phyloP scores from a whole-genome alignment of 2,888 invertebrate species.

The Limnephilus rhombicus region DNA sequence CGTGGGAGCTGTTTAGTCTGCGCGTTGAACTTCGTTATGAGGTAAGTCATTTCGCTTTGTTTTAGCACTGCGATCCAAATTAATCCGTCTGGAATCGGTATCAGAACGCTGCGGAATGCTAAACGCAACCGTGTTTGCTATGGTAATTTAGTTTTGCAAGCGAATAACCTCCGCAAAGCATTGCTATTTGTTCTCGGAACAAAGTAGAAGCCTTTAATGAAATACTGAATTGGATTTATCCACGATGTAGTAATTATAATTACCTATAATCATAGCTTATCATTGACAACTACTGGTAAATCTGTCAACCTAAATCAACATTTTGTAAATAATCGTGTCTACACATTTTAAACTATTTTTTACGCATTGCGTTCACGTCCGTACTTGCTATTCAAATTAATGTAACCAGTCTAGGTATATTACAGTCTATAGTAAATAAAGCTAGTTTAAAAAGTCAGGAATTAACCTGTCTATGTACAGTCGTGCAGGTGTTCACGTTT shows the following conservation, averaged over 20 bases:
- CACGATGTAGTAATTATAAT: neutral
- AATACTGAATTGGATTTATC: neutral
- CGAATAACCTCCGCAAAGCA: slow-evolving; percentile 25
- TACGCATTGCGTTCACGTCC: neutral
- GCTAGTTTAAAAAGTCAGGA: neutral
- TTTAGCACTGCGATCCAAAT: neutral
- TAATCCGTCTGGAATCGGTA: neutral
- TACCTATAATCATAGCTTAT: neutral
- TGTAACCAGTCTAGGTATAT: neutral
- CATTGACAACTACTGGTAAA: neutral
- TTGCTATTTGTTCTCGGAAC: slow-evolving; percentile 31
- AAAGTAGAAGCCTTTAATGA: neutral
- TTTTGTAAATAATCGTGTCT: neutral
- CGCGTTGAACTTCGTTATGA: slow-evolving; percentile 8
- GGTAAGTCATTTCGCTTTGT: slow-evolving; percentile 9
- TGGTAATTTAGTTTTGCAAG: slow-evolving; percentile 52
- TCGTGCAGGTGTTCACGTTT: neutral
- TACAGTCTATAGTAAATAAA: neutral
- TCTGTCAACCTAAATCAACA: neutral
- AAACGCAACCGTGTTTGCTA: slow-evolving; percentile 29
- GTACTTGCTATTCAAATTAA: neutral
- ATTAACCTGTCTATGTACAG: neutral
- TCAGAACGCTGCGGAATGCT: neutral
- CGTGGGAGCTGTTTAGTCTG: neutral
- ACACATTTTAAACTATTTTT: neutral